Conservation (phyloP, 2,797 vertebrate genomes). For the Enteromius paludinosus region DNA sequence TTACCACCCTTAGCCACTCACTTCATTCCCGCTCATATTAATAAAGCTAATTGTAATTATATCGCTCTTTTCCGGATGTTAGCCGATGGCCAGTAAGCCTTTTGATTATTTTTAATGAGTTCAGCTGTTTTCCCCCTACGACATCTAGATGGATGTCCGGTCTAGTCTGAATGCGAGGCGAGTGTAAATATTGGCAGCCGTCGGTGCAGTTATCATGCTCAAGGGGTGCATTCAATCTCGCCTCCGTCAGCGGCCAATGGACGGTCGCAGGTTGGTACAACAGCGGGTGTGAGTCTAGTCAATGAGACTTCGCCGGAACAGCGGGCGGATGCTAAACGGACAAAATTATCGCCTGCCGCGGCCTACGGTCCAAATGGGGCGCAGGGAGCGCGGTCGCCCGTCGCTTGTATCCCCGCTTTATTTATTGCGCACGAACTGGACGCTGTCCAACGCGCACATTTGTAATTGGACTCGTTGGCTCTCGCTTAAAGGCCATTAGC, state of each 20-base stretch:
- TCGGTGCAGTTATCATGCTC: constrained; percentile 39
- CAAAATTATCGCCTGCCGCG: constrained; percentile 22
- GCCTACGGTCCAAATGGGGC: constrained; percentile 26
- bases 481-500: constrained; percentile 56
- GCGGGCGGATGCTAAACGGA: constrained; percentile 29
- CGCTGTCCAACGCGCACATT: constrained; percentile 58
- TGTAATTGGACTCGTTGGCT: constrained; percentile 59
- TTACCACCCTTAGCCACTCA: constrained; percentile 24
- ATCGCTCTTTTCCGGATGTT: constrained; percentile 38
- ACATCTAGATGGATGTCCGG: constrained; percentile 41
- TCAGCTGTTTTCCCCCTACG: constrained; percentile 33
- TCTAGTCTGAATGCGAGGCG: constrained; percentile 21
- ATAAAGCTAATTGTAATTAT: constrained; percentile 46
- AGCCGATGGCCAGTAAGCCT: constrained; percentile 35
- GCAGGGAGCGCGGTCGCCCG: constrained; percentile 23
- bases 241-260: constrained; percentile 28
- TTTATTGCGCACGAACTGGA: constrained; percentile 60
- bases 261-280: constrained; percentile 41
- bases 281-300: constrained; percentile 31
- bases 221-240: constrained; percentile 53
- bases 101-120: constrained; percentile 54
- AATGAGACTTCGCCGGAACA: constrained; percentile 36
- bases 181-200: constrained; percentile 57
- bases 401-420: constrained; percentile 50
- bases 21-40: constrained; percentile 34